These are phyloP conservation scores for Mastigias papua DNA, from an alignment of 30 jellyfish, hydroid and myxozoan species.

Conservation along the genomic window DNA sequence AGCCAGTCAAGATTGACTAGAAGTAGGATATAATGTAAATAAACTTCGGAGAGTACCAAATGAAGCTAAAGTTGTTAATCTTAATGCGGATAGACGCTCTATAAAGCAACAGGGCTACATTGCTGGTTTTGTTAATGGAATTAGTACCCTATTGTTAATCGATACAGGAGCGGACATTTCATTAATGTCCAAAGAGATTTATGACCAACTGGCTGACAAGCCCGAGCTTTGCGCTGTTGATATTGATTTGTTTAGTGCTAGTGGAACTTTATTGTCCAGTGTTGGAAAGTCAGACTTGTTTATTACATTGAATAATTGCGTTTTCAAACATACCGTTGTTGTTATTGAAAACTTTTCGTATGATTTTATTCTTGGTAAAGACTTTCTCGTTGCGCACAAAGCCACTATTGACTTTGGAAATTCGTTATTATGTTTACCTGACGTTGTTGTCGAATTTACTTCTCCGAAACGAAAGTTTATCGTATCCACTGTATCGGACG, in stretches of 20 bases:
- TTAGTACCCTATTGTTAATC: conserved; percentile 10
- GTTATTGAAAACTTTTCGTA: conserved; percentile 6
- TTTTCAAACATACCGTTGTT: conserved; percentile 2
- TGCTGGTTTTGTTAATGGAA: conserved; percentile 6
- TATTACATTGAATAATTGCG: conserved; percentile 12
- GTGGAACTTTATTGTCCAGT: no score
- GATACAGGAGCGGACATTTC: conserved; percentile 32
- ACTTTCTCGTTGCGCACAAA: conserved; percentile 12
- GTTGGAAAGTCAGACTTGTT: conserved; percentile 9
- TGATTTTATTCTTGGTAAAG: conserved; percentile 33
- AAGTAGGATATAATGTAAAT: neutral
- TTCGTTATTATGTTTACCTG: neutral
- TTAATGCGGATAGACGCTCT: conserved; percentile 6
- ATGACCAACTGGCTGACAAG: conserved; percentile 15
- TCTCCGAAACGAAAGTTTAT: conserved; percentile 7
- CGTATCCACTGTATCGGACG: conserved; percentile 20
- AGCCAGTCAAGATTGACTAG: conserved; percentile 19
- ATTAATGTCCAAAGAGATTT: conserved; percentile 15
- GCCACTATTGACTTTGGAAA: neutral
- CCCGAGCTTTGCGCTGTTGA: neutral
- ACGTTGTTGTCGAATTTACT: neutral
- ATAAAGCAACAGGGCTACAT: conserved; percentile 22
- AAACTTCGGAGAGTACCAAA: neutral
- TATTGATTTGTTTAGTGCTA: neutral
- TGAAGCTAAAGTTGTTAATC: neutral